These are phyloP conservation scores for Montipora efflorescens DNA, from an alignment of 64 coral and sea anemone species.

Conservation along the genomic window DNA sequence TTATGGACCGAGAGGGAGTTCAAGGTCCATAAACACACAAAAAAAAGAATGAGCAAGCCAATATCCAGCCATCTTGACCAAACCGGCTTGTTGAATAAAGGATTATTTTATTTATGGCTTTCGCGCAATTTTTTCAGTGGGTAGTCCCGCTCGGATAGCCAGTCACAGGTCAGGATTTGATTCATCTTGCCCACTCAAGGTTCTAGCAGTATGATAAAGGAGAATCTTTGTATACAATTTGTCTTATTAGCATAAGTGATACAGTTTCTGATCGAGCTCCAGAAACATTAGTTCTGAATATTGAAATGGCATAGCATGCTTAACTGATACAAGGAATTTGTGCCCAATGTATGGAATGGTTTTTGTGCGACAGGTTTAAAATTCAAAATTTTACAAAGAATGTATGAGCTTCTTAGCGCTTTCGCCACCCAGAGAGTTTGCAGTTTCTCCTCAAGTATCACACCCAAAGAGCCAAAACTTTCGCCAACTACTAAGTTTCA, in stretches of 20 bases:
- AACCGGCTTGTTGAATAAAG: no score
- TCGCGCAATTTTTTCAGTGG: no score
- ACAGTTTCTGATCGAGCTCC: conserved; percentile 15
- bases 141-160: no score
- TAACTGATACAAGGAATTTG: not conserved
- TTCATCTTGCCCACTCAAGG: no score
- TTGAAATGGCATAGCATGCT: not conserved
- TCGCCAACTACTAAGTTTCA: conserved; percentile 12
- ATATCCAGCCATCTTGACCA: no score
- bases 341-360: conserved; percentile 3
- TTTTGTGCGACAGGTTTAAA: conserved; percentile 3
- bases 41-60: no score
- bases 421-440: conserved; percentile 23
- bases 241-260: not conserved
- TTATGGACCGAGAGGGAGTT: no score
- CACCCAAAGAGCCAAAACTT: not conserved
- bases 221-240: conserved; percentile 11
- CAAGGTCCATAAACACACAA: no score
- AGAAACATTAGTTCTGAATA: conserved; percentile 26
- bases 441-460: not conserved
- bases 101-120: no score
- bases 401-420: not conserved
- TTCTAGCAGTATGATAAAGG: not conserved
- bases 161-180: no score
- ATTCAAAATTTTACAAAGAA: no score